Base-by-base conservation (phyloP, 2,797 vertebrate species). In the Helostoma temminkii region DNA sequence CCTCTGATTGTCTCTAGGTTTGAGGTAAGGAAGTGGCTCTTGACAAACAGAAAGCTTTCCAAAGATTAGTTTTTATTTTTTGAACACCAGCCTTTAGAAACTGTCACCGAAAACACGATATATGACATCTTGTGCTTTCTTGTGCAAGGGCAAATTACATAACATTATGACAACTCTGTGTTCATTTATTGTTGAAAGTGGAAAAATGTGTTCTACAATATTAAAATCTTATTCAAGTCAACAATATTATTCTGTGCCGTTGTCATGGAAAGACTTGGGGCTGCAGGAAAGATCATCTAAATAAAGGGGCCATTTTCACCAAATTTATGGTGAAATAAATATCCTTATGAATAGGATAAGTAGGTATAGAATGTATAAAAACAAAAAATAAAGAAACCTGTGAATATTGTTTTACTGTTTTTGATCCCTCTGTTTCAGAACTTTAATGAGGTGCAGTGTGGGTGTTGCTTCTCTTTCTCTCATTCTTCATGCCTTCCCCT, bases 361-460 rank as follows among this genome's bases (percentile, higher is more conserved):
- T n/a, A n/a, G n/a, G n/a, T n/a, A n/a, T n/a, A n/a, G n/a, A n/a
- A n/a, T n/a, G n/a, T n/a, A n/a, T n/a, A n/a, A 70, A 72, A 28
- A 62, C 36, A 39, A 18, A 63, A 47, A 63, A 24, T 80, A n/a
- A 56, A 39, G 50, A 43, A 26, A 34, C 15, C 8, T 39, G 10
- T 43, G 24, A 42, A 62, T 67, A 41, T 61, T 46, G 15, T 45
- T 54, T 41, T 5, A 49, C 25, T 50, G n/a, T 52, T 47, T 74
- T 57, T 69, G 39, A 66, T 58, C 34, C 15, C 18, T 41, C 12
- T 62, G 67, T 66, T 69, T 82, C 50, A 68, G 48, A 70, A 66
- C 64, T 76, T 76, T 80, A 88, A 89, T 80, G 77, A 91, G 84
- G 61, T 76, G 59, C 34, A 53, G 71, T 43, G 56, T 88, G 84